phyloP scores from a whole-genome alignment of 2,797 vertebrate genomes.

The Gobio occitaniae region DNA sequence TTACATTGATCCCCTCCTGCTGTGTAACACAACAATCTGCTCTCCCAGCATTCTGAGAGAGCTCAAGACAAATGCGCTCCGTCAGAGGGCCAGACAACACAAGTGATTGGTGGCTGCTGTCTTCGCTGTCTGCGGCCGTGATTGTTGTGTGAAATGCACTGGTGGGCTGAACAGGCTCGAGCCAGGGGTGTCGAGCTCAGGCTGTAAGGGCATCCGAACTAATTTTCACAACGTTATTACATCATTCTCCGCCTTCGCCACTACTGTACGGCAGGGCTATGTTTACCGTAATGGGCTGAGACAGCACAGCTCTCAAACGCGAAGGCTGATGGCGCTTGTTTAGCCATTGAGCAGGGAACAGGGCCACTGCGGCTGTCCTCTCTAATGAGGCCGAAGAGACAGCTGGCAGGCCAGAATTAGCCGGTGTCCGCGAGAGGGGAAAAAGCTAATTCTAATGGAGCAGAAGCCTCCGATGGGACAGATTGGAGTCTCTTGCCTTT shows the following conservation, averaged over 20 bases:
- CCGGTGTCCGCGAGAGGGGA: slow-evolving; percentile 9
- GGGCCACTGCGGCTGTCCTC: slow-evolving; percentile 59
- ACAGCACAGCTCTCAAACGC: slow-evolving; percentile 47
- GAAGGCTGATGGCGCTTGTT: slow-evolving; percentile 64
- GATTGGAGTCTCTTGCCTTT: slow-evolving; percentile 53
- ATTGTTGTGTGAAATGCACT: slow-evolving; percentile 46
- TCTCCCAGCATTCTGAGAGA: slow-evolving; percentile 31
- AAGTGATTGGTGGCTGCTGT: slow-evolving; percentile 40
- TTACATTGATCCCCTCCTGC: slow-evolving; percentile 53
- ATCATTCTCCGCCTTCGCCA: slow-evolving; percentile 30
- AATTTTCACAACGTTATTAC: slow-evolving; percentile 41
- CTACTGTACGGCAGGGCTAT: slow-evolving; percentile 13
- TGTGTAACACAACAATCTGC: slow-evolving; percentile 43
- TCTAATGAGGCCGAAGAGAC: slow-evolving; percentile 67
- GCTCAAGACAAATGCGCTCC: slow-evolving; percentile 41
- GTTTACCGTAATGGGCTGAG: slow-evolving; percentile 47
- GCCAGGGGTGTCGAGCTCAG: neutral
- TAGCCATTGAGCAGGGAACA: slow-evolving; percentile 60
- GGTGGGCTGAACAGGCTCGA: neutral
- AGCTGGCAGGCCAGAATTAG: slow-evolving; percentile 46
- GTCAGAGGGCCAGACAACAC: slow-evolving; percentile 44
- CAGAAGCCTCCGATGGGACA: slow-evolving; percentile 30
- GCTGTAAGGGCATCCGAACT: slow-evolving; percentile 1
- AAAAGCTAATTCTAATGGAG: slow-evolving; percentile 44
- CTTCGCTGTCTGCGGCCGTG: slow-evolving; percentile 21